A percentile compares a stretch with the other conserved stretches of the same genome.
phyloP scores from a whole-genome alignment of 2,113 vertebrate genomes.

The Columba livia region DNA sequence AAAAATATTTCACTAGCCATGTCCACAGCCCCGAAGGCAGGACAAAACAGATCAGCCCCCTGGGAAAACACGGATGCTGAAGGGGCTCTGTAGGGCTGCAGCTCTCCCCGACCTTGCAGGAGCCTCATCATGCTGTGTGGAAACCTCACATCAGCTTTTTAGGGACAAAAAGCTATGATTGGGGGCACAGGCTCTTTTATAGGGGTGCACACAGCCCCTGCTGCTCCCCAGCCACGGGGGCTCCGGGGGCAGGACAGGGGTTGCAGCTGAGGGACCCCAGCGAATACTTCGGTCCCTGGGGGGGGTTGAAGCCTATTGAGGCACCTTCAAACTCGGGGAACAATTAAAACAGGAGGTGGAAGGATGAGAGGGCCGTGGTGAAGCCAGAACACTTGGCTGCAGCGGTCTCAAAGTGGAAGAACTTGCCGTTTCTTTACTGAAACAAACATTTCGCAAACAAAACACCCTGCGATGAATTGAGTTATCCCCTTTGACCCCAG shows the following conservation, averaged over 20 bases:
- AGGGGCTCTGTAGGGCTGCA: background rate
- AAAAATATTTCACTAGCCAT: background rate
- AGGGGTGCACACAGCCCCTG: rapidly evolving
- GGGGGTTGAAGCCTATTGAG: background rate
- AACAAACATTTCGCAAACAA: background rate
- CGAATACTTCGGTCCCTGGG: background rate
- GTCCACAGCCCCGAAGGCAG: background rate
- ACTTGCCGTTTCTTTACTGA: rapidly evolving
- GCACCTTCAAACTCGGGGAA: rapidly evolving
- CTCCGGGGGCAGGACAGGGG: rapidly evolving
- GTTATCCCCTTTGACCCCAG: rapidly evolving
- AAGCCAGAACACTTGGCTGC: background rate
- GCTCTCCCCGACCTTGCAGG: background rate
- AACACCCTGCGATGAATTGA: background rate
- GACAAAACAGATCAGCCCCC: background rate
- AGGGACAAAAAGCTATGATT: background rate
- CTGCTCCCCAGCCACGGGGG: rapidly evolving
- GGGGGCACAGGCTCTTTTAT: rapidly evolving
- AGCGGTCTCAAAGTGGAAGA: background rate
- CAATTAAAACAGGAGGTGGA: background rate
- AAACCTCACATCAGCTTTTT: too few relatives aligned
- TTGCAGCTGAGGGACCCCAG: background rate
- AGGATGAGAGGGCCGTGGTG: background rate
- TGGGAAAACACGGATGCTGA: rapidly evolving
- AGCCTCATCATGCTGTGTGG: too few relatives aligned